phyloP scores from a whole-genome alignment of 2,113 vertebrate genomes.

The Carollia perspicillata region DNA sequence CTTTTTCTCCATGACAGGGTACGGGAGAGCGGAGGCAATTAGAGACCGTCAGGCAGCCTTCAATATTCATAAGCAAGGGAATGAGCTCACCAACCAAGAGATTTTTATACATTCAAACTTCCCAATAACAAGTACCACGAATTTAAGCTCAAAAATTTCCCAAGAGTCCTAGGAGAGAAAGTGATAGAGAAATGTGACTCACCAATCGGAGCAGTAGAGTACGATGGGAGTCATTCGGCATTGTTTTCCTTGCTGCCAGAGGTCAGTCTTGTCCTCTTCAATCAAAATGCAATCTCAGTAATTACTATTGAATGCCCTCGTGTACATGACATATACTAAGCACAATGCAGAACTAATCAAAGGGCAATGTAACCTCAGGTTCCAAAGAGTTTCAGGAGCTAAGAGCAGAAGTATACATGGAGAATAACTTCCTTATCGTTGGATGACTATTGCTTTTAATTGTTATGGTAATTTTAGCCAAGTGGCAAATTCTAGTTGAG shows the following conservation, averaged over 20 bases:
- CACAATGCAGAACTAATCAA: constrained; percentile 20
- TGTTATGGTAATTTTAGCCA: constrained; percentile 16
- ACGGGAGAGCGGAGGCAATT: no score
- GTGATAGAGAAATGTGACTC: background rate
- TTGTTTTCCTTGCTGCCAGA: constrained; percentile 23
- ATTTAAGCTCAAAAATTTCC: background rate
- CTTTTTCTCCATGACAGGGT: background rate
- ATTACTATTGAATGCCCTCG: constrained; percentile 42
- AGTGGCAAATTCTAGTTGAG: background rate
- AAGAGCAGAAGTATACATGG: background rate
- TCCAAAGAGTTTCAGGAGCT: background rate
- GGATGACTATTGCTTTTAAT: background rate
- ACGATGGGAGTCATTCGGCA: background rate
- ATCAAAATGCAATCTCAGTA: constrained; percentile 48
- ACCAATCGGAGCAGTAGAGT: background rate
- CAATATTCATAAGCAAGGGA: background rate
- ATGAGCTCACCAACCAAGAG: background rate
- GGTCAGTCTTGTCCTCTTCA: constrained; percentile 22
- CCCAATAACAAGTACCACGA: background rate
- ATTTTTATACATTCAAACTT: background rate
- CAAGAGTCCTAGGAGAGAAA: background rate
- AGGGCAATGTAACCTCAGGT: background rate
- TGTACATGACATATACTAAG: background rate
- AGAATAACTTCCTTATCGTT: background rate
- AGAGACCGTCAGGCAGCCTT: background rate